Conservation (phyloP, 2,797 vertebrate species). For the Spheniscus humboldti region DNA sequence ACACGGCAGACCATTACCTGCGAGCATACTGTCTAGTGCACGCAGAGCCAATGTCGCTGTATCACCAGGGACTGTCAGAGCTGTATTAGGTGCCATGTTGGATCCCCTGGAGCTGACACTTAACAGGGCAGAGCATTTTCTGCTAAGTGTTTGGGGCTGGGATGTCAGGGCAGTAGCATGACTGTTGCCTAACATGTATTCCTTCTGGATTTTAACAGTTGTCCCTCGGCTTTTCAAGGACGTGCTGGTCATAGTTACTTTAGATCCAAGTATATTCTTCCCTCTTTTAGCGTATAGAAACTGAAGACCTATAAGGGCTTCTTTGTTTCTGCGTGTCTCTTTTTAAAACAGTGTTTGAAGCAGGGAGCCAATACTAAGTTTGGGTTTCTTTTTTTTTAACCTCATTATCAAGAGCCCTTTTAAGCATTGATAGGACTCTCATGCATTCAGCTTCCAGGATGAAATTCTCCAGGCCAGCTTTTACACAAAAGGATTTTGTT, state of each 20-base stretch:
- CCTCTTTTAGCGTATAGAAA: not conserved
- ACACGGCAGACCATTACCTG: not conserved
- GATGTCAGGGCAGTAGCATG: accelerated
- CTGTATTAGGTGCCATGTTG: not conserved
- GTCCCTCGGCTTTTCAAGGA: conserved; percentile 26
- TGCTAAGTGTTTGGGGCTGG: conserved; percentile 27
- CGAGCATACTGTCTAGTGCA: accelerated
- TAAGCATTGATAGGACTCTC: not conserved
- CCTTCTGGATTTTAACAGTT: not conserved
- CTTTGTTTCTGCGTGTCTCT: not conserved
- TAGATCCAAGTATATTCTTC: not conserved
- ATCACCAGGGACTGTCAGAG: not conserved
- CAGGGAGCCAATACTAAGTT: not conserved
- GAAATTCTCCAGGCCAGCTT: not conserved
- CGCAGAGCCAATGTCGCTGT: accelerated
- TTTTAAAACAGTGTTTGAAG: not conserved
- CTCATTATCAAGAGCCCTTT: not conserved
- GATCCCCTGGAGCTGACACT: not conserved
- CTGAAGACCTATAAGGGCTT: not conserved
- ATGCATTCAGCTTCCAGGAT: not conserved
- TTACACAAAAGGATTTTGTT: conserved; percentile 7
- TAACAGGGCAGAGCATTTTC: conserved; percentile 1
- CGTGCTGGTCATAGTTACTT: not conserved
- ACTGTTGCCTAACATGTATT: not conserved
- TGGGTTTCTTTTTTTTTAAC: not conserved